phyloP scores from a whole-genome alignment of 2,113 vertebrate species.

The Mystacornis crossleyi region DNA sequence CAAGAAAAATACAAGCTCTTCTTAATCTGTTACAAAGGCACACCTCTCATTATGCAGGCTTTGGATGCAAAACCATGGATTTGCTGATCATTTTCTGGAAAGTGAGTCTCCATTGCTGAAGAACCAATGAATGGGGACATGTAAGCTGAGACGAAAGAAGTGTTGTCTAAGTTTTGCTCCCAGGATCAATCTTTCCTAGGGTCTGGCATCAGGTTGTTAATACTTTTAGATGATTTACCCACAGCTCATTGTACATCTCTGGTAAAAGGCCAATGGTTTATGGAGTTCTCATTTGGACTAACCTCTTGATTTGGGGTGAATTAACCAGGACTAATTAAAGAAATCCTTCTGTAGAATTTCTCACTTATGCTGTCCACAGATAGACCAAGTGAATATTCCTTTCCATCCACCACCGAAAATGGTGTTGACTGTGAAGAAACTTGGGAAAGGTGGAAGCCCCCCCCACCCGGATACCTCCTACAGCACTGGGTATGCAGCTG shows the following conservation, averaged over 20 bases:
- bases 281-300: not conserved
- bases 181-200: not conserved
- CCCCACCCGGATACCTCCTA: accelerated
- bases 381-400: not conserved
- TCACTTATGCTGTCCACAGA: not conserved
- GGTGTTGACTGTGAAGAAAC: not conserved
- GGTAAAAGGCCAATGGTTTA: not conserved
- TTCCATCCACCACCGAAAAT: not conserved
- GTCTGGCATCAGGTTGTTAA: not conserved
- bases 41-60: not conserved
- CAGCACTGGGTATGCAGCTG: accelerated
- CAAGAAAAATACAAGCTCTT: not conserved
- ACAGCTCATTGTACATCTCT: not conserved
- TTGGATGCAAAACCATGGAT: not conserved
- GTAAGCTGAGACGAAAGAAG: not conserved
- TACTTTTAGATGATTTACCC: not conserved
- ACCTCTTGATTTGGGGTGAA: not conserved
- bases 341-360: not conserved
- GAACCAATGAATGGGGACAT: not conserved
- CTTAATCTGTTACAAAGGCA: not conserved
- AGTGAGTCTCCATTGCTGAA: not conserved
- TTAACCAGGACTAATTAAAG: not conserved
- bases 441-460: not conserved
- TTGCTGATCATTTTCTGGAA: not conserved
- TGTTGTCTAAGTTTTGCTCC: not conserved